Evolutionary conservation across 2,797 vertebrate species (phyloP).

Genomic region (Spinibarbus caldwelli): DNA sequence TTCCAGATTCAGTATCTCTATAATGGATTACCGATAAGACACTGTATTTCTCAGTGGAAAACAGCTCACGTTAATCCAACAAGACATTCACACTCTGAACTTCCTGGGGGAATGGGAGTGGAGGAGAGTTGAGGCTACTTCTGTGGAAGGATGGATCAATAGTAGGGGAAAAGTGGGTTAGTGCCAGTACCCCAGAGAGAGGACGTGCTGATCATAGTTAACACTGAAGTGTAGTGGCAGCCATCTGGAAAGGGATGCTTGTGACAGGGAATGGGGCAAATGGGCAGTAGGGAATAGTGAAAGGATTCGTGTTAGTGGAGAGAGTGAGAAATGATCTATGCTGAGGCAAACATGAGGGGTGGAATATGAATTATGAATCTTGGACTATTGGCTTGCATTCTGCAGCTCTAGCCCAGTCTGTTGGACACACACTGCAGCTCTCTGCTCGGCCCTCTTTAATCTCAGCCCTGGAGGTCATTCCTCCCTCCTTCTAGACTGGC

Average conservation of each 20-base stretch:
- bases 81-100: slow-evolving; percentile 23
- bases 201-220: slow-evolving; percentile 77
- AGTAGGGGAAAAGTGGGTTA: slow-evolving; percentile 61
- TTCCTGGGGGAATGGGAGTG: slow-evolving; percentile 25
- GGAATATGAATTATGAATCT: slow-evolving; percentile 61
- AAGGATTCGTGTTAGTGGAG: not conserved
- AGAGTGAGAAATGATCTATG: slow-evolving; percentile 39
- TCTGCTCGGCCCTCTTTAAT: slow-evolving; percentile 50
- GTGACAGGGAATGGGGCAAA: slow-evolving; percentile 29
- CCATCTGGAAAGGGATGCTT: slow-evolving; percentile 73
- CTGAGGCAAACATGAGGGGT: slow-evolving; percentile 46
- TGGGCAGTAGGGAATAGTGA: slow-evolving; percentile 3
- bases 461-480: slow-evolving; percentile 49
- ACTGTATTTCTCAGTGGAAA: slow-evolving; percentile 23
- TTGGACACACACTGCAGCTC: slow-evolving; percentile 45
- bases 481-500: slow-evolving; percentile 29
- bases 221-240: slow-evolving; percentile 72
- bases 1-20: slow-evolving; percentile 2
- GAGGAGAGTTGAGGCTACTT: slow-evolving; percentile 31
- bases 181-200: slow-evolving; percentile 72
- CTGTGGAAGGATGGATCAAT: slow-evolving; percentile 67
- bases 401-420: slow-evolving; percentile 35
- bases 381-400: slow-evolving; percentile 52
- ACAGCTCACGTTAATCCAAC: not conserved
- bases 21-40: slow-evolving; percentile 2